Evolutionary conservation across 2,888 invertebrate species (phyloP), one percentile per base, ranked within the genome.

Genomic region (Brenthis hecate): DNA sequence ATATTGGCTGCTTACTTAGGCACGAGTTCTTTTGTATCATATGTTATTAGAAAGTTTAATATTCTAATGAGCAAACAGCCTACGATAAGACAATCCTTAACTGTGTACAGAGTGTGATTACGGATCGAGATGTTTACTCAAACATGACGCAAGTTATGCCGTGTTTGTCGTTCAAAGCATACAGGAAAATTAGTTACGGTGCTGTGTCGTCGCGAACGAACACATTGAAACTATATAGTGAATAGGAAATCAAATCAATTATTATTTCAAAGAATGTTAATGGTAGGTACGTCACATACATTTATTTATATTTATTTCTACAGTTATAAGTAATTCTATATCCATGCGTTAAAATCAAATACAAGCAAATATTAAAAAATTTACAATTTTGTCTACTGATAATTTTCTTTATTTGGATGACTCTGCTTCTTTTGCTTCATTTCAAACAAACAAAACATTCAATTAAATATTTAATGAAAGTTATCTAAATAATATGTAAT

Each of bases 131-230:
- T 32, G 56, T 56, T 67, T 62, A 51, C 62, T 56, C 19, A 32
- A 66, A 61, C 66, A 56, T 67, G 66, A 67, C 66, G 66, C 50
- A 67, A 67, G 61, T 23, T 54, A 13, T 62, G n/a, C 43, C 62
- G 3, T 62, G 56, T 67, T 67, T 67, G 61, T 50, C 23, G 50
- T 51, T 61, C 56, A 60, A 60, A 60, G 60, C 60, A 56, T 55
- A 67, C 61, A 62, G 61, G 66, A 62, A 61, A 67, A 67, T 62
- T 56, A 55, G 58, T 28, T 43, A 36, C 48, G 36, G 16, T 56
- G 50, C 50, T 23, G 13, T 11, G 36, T 6, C n/a, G 54, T 57
- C 56, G 32, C 36, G 32, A 36, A 53, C 60, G 28, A 50, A 50
- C 32, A 32, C n/a, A 28, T n/a, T 23, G 43, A 43, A 19, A 50